phyloP scores from a whole-genome alignment of 2,797 vertebrate genomes.

The Carcharodon carcharias region DNA sequence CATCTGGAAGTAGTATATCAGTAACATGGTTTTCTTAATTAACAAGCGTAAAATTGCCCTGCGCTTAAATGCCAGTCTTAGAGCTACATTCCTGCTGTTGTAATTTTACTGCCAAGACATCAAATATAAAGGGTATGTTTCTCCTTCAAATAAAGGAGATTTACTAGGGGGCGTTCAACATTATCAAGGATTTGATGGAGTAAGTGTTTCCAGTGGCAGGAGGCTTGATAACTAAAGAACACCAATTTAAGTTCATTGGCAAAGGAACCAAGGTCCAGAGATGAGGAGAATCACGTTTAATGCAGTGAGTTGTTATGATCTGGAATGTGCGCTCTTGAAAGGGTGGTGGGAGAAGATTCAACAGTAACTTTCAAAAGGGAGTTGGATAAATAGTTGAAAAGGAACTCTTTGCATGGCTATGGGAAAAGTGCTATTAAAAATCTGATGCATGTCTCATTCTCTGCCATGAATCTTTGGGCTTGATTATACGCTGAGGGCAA shows the following conservation, averaged over 20 bases:
- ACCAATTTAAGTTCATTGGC: neutral
- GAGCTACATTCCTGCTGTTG: neutral
- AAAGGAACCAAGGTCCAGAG: neutral
- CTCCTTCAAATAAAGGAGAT: neutral
- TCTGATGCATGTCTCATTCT: too few relatives aligned
- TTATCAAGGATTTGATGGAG: neutral
- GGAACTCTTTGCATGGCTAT: too few relatives aligned
- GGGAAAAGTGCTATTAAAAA: too few relatives aligned
- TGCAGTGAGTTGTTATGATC: neutral
- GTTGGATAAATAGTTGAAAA: too few relatives aligned
- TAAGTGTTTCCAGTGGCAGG: neutral
- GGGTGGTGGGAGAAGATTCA: neutral
- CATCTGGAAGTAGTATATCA: neutral
- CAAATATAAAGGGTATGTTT: neutral
- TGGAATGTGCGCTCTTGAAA: neutral
- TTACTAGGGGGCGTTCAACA: neutral
- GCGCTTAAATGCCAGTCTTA: neutral
- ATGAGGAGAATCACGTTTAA: neutral
- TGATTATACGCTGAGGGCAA: too few relatives aligned
- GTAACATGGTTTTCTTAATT: conserved; percentile 22
- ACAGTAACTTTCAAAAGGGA: neutral
- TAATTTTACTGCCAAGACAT: neutral
- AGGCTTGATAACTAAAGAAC: neutral
- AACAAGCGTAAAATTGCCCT: neutral
- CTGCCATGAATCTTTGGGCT: too few relatives aligned